Evolutionary conservation across 1,140 invertebrate genomes (phyloP).

Genomic region (Heliconius congener): DNA sequence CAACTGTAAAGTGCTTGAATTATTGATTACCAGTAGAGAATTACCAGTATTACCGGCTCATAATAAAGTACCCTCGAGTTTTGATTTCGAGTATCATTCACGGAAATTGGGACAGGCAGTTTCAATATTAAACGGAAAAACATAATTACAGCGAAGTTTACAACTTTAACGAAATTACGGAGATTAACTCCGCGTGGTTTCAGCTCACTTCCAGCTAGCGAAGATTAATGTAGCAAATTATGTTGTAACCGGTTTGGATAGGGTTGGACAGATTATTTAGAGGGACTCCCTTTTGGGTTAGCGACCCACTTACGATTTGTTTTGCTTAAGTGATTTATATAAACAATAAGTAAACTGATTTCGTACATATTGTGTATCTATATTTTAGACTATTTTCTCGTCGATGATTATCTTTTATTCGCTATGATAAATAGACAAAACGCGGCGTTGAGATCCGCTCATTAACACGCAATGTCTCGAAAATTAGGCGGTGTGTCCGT

Average conservation of each 20-base stretch:
- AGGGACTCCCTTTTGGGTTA: background rate
- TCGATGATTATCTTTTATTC: too few species aligned
- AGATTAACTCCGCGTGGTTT: slow-evolving; percentile 5
- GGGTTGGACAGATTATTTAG: slow-evolving; percentile 8
- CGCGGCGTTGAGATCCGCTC: too few species aligned
- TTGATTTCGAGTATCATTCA: slow-evolving; percentile 8
- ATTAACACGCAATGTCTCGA: too few species aligned
- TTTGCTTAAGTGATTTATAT: background rate
- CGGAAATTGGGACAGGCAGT: slow-evolving; percentile 3
- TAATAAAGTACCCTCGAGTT: slow-evolving; percentile 8
- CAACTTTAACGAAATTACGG: slow-evolving; percentile 4
- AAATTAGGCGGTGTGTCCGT: too few species aligned
- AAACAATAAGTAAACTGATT: background rate
- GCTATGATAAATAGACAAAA: too few species aligned
- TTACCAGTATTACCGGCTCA: slow-evolving; percentile 9
- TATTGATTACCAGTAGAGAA: slow-evolving; percentile 7
- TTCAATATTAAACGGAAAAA: background rate
- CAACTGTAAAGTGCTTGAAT: slow-evolving; percentile 5
- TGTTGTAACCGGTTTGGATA: background rate
- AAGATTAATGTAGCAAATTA: slow-evolving; percentile 13
- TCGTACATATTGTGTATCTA: background rate
- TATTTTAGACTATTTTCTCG: too few species aligned
- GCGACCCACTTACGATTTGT: background rate
- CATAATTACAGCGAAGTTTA: slow-evolving; percentile 2
- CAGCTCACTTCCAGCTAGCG: background rate